Conservation (phyloP, 2,888 invertebrate genomes). For the Nomada hirtipes region DNA sequence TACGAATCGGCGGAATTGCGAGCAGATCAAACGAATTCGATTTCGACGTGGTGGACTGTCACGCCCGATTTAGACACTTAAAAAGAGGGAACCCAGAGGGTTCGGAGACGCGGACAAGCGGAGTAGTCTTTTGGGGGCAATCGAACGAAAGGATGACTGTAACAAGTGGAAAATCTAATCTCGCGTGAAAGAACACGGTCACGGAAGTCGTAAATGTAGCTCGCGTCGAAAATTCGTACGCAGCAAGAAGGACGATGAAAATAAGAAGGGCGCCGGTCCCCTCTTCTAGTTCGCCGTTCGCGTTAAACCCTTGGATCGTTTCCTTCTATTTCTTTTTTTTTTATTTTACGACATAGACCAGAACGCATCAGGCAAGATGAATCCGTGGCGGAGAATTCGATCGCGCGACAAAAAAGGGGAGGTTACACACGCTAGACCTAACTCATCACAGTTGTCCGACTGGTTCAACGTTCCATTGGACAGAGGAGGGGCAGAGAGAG, state of each 20-base stretch:
- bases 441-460: neutral
- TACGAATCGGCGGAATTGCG: neutral
- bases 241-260: conserved; percentile 17
- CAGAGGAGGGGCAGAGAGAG: neutral
- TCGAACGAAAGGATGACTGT: conserved; percentile 52
- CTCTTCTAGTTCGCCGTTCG: conserved; percentile 14
- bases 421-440: neutral
- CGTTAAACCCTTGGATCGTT: conserved; percentile 29
- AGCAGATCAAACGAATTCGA: conserved; percentile 8
- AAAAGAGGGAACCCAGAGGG: conserved; percentile 13
- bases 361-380: conserved; percentile 27
- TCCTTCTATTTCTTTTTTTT: neutral
- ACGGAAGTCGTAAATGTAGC: conserved; percentile 52
- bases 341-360: conserved; percentile 33
- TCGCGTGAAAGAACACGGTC: conserved; percentile 62
- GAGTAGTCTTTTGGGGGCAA: conserved; percentile 10
- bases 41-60: neutral
- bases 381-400: conserved; percentile 30
- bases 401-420: conserved; percentile 11
- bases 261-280: conserved; percentile 6
- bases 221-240: conserved; percentile 57
- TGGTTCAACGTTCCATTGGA: conserved; percentile 1
- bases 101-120: conserved; percentile 1
- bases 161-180: conserved; percentile 68
- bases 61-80: conserved; percentile 19